Percentiles rank a stretch among this genome's conserved stretches.
These are phyloP conservation scores for Ostrea edulis DNA, from an alignment of 1,140 invertebrate genomes.

Conservation along the genomic window DNA sequence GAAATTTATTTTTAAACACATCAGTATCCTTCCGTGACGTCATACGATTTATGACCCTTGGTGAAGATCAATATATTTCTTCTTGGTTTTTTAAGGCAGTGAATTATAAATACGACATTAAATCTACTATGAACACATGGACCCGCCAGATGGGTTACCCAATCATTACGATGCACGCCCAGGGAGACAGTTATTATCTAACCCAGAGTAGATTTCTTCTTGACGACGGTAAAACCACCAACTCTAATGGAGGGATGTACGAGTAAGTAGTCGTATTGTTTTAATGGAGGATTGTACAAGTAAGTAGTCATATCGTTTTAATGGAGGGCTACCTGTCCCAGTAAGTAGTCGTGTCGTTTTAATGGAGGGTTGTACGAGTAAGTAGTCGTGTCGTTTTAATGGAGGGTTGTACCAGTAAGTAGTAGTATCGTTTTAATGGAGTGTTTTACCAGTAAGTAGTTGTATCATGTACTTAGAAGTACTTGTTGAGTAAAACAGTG, in stretches of 20 bases:
- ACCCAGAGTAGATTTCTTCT: slow-evolving; percentile 76
- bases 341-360: no score
- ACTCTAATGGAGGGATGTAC: slow-evolving; percentile 44
- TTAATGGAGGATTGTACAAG: slow-evolving; percentile 50
- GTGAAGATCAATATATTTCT: not conserved
- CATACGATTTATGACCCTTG: no score
- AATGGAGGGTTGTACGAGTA: slow-evolving; percentile 53
- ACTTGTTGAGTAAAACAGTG: no score
- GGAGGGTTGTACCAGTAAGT: slow-evolving; percentile 50
- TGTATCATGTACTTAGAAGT: not conserved
- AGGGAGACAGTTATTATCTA: slow-evolving; percentile 64
- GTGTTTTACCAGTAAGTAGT: slow-evolving; percentile 49
- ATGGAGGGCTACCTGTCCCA: slow-evolving; percentile 47
- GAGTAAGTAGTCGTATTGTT: slow-evolving; percentile 54
- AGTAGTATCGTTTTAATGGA: no score
- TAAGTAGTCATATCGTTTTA: no score
- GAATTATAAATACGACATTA: slow-evolving; percentile 64
- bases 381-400: no score
- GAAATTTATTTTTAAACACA: no score
- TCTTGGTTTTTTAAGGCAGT: slow-evolving; percentile 58
- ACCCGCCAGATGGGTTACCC: slow-evolving; percentile 77
- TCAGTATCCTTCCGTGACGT: no score
- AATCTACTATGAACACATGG: slow-evolving; percentile 79
- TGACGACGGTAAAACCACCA: slow-evolving; percentile 57
- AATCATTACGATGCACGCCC: slow-evolving; percentile 67